Conservation (phyloP, 2,797 vertebrate species). For the Hemibagrus guttatus region DNA sequence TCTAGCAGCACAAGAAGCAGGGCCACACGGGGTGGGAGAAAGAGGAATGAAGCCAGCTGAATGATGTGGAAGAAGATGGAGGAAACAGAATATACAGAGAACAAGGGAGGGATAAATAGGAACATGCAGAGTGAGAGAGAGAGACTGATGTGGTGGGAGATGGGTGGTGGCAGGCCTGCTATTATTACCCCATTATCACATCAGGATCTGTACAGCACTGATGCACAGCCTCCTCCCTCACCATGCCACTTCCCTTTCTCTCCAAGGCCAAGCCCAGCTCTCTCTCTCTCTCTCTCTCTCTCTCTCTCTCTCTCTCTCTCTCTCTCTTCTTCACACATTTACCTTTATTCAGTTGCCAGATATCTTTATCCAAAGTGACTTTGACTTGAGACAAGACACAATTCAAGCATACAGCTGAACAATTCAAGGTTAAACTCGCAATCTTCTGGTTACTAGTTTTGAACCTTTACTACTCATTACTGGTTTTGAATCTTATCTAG, state of each 20-base stretch:
- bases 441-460: background rate
- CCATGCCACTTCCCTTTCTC: slow-evolving; percentile 67
- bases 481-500: background rate
- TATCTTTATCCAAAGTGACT: background rate
- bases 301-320: background rate
- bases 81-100: slow-evolving; percentile 44
- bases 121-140: slow-evolving; percentile 15
- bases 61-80: slow-evolving; percentile 29
- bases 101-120: slow-evolving; percentile 27
- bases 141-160: slow-evolving; percentile 62
- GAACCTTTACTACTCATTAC: background rate
- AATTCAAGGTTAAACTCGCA: background rate
- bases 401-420: background rate
- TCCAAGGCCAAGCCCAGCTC: slow-evolving; percentile 18
- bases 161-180: slow-evolving; percentile 79
- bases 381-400: background rate
- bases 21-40: background rate
- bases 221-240: slow-evolving; percentile 73
- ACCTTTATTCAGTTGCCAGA: background rate
- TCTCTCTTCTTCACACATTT: slow-evolving; percentile 24
- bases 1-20: background rate
- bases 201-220: slow-evolving; percentile 84
- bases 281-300: slow-evolving; percentile 1
- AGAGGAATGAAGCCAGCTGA: slow-evolving; percentile 1
- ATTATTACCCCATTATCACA: slow-evolving; percentile 89